Percentiles rank a stretch among this genome's conserved stretches.
phyloP scores from a whole-genome alignment of 2,888 invertebrate species.

The Pelosia muscerda region DNA sequence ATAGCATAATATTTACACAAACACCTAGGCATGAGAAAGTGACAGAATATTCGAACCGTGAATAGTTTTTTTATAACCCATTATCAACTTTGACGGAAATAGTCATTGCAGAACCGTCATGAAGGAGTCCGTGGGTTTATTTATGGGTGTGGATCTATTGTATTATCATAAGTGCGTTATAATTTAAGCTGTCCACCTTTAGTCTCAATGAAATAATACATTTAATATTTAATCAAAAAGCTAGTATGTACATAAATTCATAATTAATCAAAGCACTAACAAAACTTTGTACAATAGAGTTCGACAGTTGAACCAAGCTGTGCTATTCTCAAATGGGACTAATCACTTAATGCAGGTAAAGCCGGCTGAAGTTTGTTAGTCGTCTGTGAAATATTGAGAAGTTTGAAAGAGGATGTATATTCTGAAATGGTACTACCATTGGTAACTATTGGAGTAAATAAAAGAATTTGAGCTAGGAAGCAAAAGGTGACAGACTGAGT shows the following conservation, averaged over 20 bases:
- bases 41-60: too few species aligned
- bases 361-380: slow-evolving; percentile 59
- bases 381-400: slow-evolving; percentile 78
- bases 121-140: too few species aligned
- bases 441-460: too few species aligned
- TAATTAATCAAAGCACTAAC: slow-evolving; percentile 52
- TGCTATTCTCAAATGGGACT: slow-evolving; percentile 81
- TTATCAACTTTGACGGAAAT: too few species aligned
- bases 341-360: slow-evolving; percentile 82
- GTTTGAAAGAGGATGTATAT: slow-evolving; percentile 65
- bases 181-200: not conserved
- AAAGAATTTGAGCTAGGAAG: too few species aligned
- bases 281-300: slow-evolving; percentile 61
- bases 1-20: too few species aligned
- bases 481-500: too few species aligned
- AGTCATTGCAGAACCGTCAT: too few species aligned
- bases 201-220: slow-evolving; percentile 4
- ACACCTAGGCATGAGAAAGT: too few species aligned
- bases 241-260: slow-evolving; percentile 31
- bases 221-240: slow-evolving; percentile 17
- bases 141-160: too few species aligned
- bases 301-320: slow-evolving; percentile 66
- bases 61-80: too few species aligned
- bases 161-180: not conserved
- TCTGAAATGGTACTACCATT: slow-evolving; percentile 48